Base-by-base conservation (phyloP, 2,797 vertebrate genomes). In the Aratinga solstitialis region DNA sequence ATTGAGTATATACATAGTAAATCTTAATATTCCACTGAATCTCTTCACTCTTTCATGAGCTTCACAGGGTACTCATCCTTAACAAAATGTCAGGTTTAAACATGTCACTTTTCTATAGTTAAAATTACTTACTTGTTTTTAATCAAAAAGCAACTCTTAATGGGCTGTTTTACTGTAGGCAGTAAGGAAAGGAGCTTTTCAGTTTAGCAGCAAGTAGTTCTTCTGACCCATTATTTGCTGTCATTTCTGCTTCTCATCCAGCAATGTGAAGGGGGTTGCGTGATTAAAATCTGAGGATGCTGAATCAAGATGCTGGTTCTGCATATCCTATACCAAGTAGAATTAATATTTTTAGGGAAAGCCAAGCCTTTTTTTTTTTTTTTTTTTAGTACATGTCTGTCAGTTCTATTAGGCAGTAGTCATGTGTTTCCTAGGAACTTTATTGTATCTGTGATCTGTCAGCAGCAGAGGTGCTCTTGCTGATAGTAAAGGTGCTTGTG, bases 81-180 rank as follows among this genome's bases (percentile, higher is more conserved):
- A 96, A 94, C 87, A 97, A 97, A 97, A 96, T 84, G 96, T 98
- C 97, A 98, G 95, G 97, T 97, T 97, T 94, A 97, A 98, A 97
- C 97, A 97, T 96, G 97, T 96, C 97, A 97, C 92, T 97, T 97
- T 96, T 50, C 96, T 38, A 27, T 92, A 95, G 94, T 84, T 96
- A 84, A 95, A 97, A 95, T 97, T 97, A 92, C 96, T 94, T 97
- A 88, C 96, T 95, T 97, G 97, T 97, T 95, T 98, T 97, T 95
- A 96, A 95, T 97, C 91, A 94, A 95, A 97, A 96, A 93, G 18
- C 93, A 93, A 56, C 76, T 96, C 96, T 97, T 97, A 96, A 95
- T 96, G 96, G 90, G 59, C 93, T 96, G 79, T 97, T 97, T 97
- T 97, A 96, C 90, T 96, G 71, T 90, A 98, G 91, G 92, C 97